phyloP scores from a whole-genome alignment of 1,140 invertebrate species.

The Drosophila kepulauana region DNA sequence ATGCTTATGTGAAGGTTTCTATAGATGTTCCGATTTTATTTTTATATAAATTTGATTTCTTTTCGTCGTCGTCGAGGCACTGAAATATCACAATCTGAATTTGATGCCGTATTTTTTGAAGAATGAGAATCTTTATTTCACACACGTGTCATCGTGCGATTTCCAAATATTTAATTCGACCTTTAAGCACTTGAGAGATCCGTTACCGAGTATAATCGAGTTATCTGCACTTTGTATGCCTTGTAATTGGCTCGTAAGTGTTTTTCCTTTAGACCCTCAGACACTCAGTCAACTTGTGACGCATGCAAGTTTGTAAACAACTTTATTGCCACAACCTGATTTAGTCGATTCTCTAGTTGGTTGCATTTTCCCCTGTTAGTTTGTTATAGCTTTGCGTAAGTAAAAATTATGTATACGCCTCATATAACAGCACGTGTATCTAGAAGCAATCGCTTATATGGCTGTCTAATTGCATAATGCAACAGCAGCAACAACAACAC shows the following conservation, averaged over 20 bases:
- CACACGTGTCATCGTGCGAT: conserved; percentile 4
- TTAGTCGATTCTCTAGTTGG: conserved; percentile 41
- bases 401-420: conserved; percentile 63
- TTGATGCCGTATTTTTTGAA: background rate
- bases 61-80: conserved; percentile 2
- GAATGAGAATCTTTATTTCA: background rate
- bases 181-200: conserved; percentile 33
- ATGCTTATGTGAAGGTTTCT: conserved; percentile 41
- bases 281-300: conserved; percentile 40
- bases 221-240: conserved; percentile 3
- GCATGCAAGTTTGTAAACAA: conserved; percentile 56
- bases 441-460: conserved; percentile 34
- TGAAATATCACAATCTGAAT: conserved; percentile 3
- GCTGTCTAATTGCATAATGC: conserved; percentile 65
- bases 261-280: background rate
- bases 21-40: conserved; percentile 37
- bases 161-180: conserved; percentile 5
- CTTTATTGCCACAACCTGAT: conserved; percentile 3
- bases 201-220: background rate
- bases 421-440: conserved; percentile 58
- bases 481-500: conserved; percentile 15
- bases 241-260: background rate
- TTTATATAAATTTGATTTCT: conserved; percentile 38
- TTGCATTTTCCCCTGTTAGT: no score
- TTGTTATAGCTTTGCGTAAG: conserved; percentile 59